Conservation (phyloP, 2,113 vertebrate genomes). For the Camelus dromedarius region DNA sequence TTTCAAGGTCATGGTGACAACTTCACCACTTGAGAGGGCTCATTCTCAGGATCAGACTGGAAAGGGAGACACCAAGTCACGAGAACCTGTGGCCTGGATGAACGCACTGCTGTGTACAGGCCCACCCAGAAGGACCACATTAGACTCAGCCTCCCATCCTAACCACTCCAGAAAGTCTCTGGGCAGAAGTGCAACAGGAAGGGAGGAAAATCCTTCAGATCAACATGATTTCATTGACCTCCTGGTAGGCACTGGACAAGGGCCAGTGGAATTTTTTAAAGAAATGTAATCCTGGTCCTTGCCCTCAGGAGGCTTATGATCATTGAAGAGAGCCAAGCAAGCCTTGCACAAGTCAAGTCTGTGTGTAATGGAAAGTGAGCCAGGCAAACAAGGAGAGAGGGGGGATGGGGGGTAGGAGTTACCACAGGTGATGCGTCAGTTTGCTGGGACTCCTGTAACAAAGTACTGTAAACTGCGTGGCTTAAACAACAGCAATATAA, state of each 20-base stretch:
- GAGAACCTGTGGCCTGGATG: not conserved
- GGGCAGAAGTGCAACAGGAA: not conserved
- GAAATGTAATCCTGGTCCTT: not conserved
- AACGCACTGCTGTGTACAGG: not conserved
- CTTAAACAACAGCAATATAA: not conserved
- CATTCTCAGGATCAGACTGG: not conserved
- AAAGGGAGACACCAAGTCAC: not conserved
- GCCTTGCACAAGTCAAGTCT: not conserved
- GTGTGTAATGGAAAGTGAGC: not conserved
- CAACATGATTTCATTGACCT: not conserved
- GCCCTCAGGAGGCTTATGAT: not conserved
- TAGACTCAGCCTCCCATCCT: not conserved
- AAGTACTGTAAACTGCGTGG: no score
- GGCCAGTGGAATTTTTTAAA: not conserved
- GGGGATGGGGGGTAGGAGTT: no score
- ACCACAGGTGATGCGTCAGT: not conserved
- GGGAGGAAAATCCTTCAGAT: not conserved
- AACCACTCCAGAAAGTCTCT: not conserved
- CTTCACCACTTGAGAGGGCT: not conserved
- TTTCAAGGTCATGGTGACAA: not conserved
- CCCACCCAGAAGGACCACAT: not conserved
- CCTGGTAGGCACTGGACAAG: not conserved
- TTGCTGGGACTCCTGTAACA: not conserved
- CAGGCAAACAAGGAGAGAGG: not conserved
- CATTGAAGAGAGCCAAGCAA: not conserved